A percentile compares a stretch with the other conserved stretches of the same genome.
These are phyloP conservation scores for Channallabes apus DNA, from an alignment of 2,797 vertebrate species.

Conservation along the genomic window DNA sequence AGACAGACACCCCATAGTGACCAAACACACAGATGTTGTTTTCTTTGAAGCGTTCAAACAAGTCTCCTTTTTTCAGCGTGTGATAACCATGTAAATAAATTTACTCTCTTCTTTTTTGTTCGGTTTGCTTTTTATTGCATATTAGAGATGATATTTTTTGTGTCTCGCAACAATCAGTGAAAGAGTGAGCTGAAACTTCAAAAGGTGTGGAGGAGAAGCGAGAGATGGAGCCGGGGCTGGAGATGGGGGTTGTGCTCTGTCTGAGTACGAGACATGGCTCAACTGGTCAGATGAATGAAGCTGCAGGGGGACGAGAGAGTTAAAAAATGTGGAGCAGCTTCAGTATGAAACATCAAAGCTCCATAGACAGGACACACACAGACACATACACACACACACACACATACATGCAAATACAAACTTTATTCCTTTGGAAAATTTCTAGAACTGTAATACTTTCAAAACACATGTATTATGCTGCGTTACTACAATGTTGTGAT, in stretches of 20 bases:
- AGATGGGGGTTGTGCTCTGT: slow-evolving; percentile 44
- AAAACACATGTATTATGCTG: background rate
- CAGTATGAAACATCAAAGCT: slow-evolving; percentile 85
- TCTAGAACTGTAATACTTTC: background rate
- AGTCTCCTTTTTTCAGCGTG: slow-evolving; percentile 66
- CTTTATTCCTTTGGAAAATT: background rate
- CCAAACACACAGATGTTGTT: slow-evolving; percentile 75
- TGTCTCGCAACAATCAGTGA: slow-evolving; percentile 69
- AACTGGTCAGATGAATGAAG: slow-evolving; percentile 76
- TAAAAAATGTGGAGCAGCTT: slow-evolving; percentile 55
- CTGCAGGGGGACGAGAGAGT: slow-evolving; percentile 65
- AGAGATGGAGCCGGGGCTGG: slow-evolving; percentile 78
- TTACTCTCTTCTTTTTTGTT: slow-evolving; percentile 51
- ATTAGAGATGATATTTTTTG: slow-evolving; percentile 63
- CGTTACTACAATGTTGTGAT: background rate
- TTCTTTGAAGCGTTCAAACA: slow-evolving; percentile 76
- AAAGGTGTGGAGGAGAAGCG: slow-evolving; percentile 69
- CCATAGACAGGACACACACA: slow-evolving; percentile 77
- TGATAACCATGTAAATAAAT: slow-evolving; percentile 76
- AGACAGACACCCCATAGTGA: slow-evolving; percentile 79
- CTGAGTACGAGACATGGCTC: slow-evolving; percentile 75
- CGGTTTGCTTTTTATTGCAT: slow-evolving; percentile 48
- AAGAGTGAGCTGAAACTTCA: slow-evolving; percentile 53
- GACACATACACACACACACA: slow-evolving; percentile 36
- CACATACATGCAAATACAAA: slow-evolving; percentile 31